phyloP scores from a whole-genome alignment of 2,888 invertebrate species.

The Nemotelus nigrinus region DNA sequence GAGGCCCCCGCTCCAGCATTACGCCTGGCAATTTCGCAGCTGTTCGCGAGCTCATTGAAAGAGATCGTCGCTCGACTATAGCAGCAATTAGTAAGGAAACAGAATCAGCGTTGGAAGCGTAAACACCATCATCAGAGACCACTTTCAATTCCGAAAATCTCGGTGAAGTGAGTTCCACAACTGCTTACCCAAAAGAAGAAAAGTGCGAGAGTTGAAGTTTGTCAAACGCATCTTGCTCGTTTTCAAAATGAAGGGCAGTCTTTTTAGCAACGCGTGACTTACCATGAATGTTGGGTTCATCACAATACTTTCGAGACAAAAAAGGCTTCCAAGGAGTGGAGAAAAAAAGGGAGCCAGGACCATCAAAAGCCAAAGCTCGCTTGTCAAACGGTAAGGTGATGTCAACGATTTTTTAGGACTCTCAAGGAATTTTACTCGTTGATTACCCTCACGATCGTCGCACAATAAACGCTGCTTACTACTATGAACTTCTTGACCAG shows the following conservation, averaged over 20 bases:
- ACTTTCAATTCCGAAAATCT: not conserved
- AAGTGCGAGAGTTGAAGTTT: not conserved
- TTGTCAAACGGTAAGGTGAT: not conserved
- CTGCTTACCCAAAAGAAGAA: not conserved
- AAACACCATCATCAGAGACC: conserved; percentile 6
- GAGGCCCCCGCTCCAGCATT: not conserved
- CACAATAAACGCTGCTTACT: not conserved
- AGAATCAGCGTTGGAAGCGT: conserved; percentile 1
- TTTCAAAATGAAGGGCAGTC: not conserved
- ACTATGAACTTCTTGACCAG: not conserved
- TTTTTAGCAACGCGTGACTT: not conserved
- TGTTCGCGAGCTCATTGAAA: conserved; percentile 3
- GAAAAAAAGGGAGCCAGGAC: not conserved
- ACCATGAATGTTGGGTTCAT: not conserved
- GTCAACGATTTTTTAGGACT: conserved; percentile 3
- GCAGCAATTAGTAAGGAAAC: not conserved
- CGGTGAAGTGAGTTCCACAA: not conserved
- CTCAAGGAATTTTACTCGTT: conserved; percentile 1
- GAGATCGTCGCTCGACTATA: not conserved
- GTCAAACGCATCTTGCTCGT: conserved; percentile 9
- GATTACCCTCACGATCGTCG: not conserved
- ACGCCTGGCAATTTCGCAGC: not conserved
- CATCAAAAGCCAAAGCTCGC: conserved; percentile 10
- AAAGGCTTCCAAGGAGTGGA: not conserved
- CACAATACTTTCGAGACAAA: not conserved